Evolutionary conservation across 2,888 invertebrate genomes (phyloP).

Genomic region (Idaea straminata): DNA sequence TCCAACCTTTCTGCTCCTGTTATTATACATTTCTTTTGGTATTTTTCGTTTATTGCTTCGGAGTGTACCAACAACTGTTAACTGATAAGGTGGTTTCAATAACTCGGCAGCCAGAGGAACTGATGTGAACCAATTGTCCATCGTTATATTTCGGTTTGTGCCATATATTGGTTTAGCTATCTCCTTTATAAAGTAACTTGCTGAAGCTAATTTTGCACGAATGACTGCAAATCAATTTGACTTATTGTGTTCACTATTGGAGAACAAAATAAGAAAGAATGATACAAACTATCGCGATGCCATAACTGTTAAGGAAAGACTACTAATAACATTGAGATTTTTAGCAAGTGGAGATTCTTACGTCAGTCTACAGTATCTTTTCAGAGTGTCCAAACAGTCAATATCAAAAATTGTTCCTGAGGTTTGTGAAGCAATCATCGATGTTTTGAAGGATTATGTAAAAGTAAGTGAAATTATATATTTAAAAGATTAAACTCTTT

Average conservation of each 20-base stretch:
- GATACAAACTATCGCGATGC: conserved; percentile 17
- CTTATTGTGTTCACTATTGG: no score
- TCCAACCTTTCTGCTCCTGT: conserved; percentile 6
- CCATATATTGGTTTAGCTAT: no score
- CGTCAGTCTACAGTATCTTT: conserved; percentile 17
- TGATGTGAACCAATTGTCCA: no score
- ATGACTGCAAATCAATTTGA: conserved; percentile 11
- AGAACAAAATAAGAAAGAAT: conserved; percentile 16
- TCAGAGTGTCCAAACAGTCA: conserved; percentile 17
- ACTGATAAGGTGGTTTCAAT: conserved; percentile 11
- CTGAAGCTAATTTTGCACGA: conserved; percentile 11
- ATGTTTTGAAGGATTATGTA: conserved; percentile 12
- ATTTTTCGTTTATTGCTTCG: conserved; percentile 13
- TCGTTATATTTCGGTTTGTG: no score
- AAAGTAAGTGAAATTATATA: not conserved
- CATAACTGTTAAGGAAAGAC: conserved; percentile 15
- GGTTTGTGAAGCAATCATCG: conserved; percentile 20
- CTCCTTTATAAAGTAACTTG: not conserved
- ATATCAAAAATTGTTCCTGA: conserved; percentile 16
- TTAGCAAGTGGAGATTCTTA: conserved; percentile 19
- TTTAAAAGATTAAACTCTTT: conserved; percentile 6
- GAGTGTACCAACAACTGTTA: conserved; percentile 10
- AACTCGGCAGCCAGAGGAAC: conserved; percentile 8
- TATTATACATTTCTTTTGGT: conserved; percentile 7
- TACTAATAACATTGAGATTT: conserved; percentile 15